A percentile compares a stretch with the other conserved stretches of the same genome.
phyloP scores from a whole-genome alignment of 1,140 invertebrate species.

The Drosophila saltans region DNA sequence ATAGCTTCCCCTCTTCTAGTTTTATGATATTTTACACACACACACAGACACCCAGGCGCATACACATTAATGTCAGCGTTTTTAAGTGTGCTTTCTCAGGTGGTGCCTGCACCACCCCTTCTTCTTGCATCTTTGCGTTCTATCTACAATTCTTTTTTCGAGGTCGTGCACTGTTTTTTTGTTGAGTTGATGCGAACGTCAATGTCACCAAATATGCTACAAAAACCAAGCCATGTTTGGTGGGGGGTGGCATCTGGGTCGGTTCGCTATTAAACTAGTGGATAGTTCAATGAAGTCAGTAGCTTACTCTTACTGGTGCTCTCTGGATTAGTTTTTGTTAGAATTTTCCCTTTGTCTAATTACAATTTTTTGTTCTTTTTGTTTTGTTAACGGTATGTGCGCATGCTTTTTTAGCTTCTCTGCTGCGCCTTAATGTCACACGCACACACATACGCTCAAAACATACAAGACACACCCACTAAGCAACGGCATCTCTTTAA shows the following conservation, averaged over 20 bases:
- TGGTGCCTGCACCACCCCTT: conserved; percentile 40
- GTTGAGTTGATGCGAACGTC: conserved; percentile 55
- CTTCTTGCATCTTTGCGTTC: conserved; percentile 38
- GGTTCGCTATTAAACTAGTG: conserved; percentile 27
- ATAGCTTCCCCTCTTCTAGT: conserved; percentile 8
- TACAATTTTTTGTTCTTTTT: conserved; percentile 35
- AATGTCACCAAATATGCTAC: conserved; percentile 70
- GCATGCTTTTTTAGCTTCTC: conserved; percentile 48
- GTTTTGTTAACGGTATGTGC: conserved; percentile 59
- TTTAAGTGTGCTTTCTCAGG: conserved; percentile 75
- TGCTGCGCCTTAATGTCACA: conserved; percentile 48
- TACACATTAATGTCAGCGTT: conserved; percentile 71
- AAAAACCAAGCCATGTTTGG: conserved; percentile 28
- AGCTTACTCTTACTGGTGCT: conserved; percentile 1
- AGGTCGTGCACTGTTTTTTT: conserved; percentile 64
- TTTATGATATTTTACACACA: neutral
- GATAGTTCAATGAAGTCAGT: conserved; percentile 31
- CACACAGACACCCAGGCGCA: neutral
- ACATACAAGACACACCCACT: conserved; percentile 38
- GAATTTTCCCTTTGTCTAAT: conserved; percentile 55
- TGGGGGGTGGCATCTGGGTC: neutral
- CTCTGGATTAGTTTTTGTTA: conserved; percentile 31
- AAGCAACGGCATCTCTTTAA: conserved; percentile 21
- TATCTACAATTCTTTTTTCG: conserved; percentile 72
- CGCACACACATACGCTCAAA: conserved; percentile 14